A percentile compares a stretch with the other conserved stretches of the same genome.
Conservation (phyloP, 2,797 vertebrate species). For the Uromys caudimaculatus region DNA sequence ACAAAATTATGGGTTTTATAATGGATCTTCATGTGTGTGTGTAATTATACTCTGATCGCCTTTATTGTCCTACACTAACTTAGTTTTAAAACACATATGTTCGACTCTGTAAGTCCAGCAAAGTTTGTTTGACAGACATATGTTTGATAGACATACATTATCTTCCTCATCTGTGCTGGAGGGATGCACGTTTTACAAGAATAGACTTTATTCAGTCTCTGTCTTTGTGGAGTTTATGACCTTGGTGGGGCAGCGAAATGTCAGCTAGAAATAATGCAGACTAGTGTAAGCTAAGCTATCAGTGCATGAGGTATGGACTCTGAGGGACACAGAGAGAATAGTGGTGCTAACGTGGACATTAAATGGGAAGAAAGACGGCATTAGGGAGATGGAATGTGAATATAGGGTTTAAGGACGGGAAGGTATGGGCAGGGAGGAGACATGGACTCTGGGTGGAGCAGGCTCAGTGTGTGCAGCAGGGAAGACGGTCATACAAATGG, state of each 20-base stretch:
- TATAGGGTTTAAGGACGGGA: not conserved
- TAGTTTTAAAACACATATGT: not conserved
- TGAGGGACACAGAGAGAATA: not conserved
- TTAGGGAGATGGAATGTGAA: not conserved
- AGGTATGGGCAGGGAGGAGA: not conserved
- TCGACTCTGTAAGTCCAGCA: not conserved
- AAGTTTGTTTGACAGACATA: not conserved
- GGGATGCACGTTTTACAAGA: not conserved
- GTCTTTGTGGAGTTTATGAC: not conserved
- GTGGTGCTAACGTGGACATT: not conserved
- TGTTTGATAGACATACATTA: not conserved
- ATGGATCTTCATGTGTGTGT: not conserved
- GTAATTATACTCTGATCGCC: not conserved
- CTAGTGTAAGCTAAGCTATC: not conserved
- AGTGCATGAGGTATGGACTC: not conserved
- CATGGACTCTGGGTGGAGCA: not conserved
- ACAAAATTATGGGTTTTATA: not conserved
- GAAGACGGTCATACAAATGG: not conserved
- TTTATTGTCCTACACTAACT: not conserved
- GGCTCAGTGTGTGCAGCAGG: not conserved
- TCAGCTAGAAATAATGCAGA: not conserved
- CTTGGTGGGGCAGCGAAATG: not conserved
- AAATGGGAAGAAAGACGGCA: not conserved
- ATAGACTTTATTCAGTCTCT: too few relatives aligned
- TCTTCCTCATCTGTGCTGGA: not conserved